These are phyloP conservation scores for Doris montereyensis DNA, from an alignment of 2,888 invertebrate genomes.

Conservation along the genomic window DNA sequence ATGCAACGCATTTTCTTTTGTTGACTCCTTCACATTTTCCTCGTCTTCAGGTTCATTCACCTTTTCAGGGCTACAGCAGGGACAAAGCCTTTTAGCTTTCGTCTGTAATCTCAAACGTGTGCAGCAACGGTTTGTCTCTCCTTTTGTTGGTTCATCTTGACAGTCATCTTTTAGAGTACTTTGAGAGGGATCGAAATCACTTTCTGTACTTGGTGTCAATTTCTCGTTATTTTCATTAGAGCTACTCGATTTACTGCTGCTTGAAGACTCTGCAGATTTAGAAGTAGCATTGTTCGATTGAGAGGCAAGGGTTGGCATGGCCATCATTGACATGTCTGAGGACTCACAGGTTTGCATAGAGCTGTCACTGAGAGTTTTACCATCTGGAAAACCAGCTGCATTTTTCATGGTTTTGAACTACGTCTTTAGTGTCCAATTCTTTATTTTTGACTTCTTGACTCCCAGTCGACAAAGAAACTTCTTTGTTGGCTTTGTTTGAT, in stretches of 20 bases:
- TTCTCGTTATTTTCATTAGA: neutral
- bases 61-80: neutral
- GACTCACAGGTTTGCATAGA: neutral
- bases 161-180: constrained; percentile 29
- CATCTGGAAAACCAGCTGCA: neutral
- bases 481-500: no score
- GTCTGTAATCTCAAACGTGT: neutral
- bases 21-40: constrained; percentile 28
- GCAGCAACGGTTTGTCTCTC: neutral
- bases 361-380: neutral
- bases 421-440: constrained; percentile 7
- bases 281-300: neutral
- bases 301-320: constrained; percentile 32
- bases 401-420: neutral
- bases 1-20: neutral
- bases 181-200: constrained; percentile 23
- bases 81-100: neutral
- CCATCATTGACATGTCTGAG: no score
- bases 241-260: neutral
- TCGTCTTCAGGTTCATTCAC: constrained; percentile 7
- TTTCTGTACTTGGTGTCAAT: constrained; percentile 19
- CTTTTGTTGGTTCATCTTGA: neutral
- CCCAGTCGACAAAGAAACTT: no score
- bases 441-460: no score
- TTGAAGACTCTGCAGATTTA: constrained; percentile 16